Conservation (phyloP, 2,888 invertebrate species). For the Calameuta idolon region DNA sequence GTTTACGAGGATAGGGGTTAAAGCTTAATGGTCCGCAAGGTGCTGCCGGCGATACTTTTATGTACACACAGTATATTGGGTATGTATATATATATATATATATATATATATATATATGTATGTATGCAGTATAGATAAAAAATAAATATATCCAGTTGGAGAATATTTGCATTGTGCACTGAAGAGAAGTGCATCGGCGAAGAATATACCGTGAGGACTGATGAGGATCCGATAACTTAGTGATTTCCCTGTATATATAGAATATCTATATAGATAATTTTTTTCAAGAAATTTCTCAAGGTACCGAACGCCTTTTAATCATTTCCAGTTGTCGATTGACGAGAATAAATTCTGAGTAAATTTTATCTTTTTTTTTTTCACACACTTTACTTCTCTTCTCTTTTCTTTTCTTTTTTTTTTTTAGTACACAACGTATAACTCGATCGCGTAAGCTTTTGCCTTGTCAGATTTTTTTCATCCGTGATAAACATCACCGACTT, state of each 20-base stretch:
- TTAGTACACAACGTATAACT: slow-evolving; percentile 12
- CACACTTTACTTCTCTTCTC: background rate
- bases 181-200: background rate
- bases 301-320: background rate
- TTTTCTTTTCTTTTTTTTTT: slow-evolving; percentile 18
- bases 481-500: background rate
- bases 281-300: background rate
- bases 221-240: background rate
- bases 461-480: background rate
- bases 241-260: background rate
- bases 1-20: background rate
- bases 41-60: background rate
- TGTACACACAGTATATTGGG: background rate
- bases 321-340: too few relatives aligned
- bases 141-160: background rate
- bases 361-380: slow-evolving; percentile 11
- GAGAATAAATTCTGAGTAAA: background rate
- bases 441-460: background rate
- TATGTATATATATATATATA: background rate
- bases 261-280: background rate
- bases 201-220: background rate
- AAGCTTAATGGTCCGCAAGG: background rate
- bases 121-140: too few relatives aligned
- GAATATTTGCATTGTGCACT: background rate
- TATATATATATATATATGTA: too few relatives aligned